A percentile compares a stretch with the other conserved stretches of the same genome.
Conservation (phyloP, 2,797 vertebrate species). For the Crenichthys baileyi region DNA sequence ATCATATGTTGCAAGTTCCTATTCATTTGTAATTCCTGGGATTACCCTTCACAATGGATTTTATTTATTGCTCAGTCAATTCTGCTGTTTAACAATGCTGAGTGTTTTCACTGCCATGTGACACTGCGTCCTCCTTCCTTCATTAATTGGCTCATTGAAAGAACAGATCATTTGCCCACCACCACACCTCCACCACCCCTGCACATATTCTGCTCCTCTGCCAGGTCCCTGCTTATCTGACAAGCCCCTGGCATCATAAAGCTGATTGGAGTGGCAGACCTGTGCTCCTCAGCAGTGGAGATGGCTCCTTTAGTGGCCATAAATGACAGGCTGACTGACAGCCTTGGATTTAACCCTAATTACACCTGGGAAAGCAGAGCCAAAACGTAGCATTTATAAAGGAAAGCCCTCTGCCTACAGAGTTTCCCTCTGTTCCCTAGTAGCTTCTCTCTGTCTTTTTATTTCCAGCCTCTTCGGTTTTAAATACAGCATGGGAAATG, state of each 20-base stretch:
- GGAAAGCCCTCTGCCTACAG: constrained; percentile 8
- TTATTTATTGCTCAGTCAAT: constrained; percentile 22
- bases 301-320: constrained; percentile 60
- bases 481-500: constrained; percentile 35
- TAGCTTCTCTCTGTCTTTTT: constrained; percentile 30
- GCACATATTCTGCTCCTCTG: constrained; percentile 15
- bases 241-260: constrained; percentile 60
- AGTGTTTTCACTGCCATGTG: constrained; percentile 28
- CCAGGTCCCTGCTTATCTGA: constrained; percentile 59
- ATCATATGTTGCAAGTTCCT: constrained; percentile 6
- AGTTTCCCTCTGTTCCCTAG: constrained; percentile 19
- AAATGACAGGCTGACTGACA: constrained; percentile 66
- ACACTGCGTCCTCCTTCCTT: constrained; percentile 41
- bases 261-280: constrained; percentile 70
- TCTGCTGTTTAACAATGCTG: constrained; percentile 19
- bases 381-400: constrained; percentile 57
- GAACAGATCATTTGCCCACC: constrained; percentile 45
- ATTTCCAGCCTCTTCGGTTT: constrained; percentile 29
- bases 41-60: constrained; percentile 27
- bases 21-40: constrained; percentile 29
- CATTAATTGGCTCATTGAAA: constrained; percentile 48
- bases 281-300: constrained; percentile 50
- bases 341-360: constrained; percentile 68
- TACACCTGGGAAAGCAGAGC: constrained; percentile 63
- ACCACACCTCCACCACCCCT: constrained; percentile 2